These are phyloP conservation scores for Tipula helvola DNA, from an alignment of 2,888 invertebrate species.

Conservation along the genomic window DNA sequence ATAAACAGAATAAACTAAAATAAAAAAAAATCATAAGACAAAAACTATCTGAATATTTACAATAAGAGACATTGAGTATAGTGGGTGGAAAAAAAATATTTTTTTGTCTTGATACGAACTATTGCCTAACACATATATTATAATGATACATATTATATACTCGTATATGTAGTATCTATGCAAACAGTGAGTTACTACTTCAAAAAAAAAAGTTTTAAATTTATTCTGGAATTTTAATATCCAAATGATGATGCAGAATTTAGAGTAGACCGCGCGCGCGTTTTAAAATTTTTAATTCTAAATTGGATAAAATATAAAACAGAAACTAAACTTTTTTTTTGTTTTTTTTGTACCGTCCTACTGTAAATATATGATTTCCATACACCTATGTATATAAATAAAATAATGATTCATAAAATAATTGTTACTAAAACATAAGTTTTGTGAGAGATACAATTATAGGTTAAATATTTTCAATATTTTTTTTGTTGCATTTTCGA, in stretches of 20 bases:
- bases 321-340: neutral
- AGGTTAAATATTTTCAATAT: neutral
- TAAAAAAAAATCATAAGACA: neutral
- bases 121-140: neutral
- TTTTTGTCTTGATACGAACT: neutral
- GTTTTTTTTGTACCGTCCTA: neutral
- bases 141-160: neutral
- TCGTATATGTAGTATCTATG: neutral
- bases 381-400: too few relatives aligned
- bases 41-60: neutral
- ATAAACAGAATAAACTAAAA: neutral
- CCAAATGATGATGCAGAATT: neutral
- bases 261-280: neutral
- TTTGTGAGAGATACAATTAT: neutral
- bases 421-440: neutral
- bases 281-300: neutral
- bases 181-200: neutral
- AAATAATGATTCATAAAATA: neutral
- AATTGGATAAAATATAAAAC: neutral
- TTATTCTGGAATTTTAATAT: constrained; percentile 4
- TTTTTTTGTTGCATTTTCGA: neutral
- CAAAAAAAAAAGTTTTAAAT: neutral
- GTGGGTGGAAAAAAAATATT: neutral
- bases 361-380: neutral
- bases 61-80: neutral